Percentiles rank a stretch among this genome's conserved stretches.
Evolutionary conservation across 2,113 vertebrate species (phyloP).

Genomic region (Calidris pugnax): DNA sequence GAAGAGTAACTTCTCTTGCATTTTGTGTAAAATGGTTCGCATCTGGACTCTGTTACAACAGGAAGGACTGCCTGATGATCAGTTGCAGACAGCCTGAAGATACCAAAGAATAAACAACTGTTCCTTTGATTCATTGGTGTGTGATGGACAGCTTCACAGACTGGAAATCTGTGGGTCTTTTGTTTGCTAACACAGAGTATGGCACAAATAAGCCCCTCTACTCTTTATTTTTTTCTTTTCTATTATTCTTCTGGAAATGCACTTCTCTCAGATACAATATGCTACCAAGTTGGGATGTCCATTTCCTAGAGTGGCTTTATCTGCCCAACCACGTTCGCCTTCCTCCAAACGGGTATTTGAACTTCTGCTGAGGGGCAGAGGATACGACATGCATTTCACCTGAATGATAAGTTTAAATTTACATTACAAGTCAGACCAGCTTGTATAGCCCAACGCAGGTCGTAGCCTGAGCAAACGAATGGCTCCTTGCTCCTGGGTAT

Average conservation of each 20-base stretch:
- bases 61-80: not conserved
- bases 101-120: not conserved
- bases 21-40: not conserved
- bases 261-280: not conserved
- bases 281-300: not conserved
- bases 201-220: not conserved
- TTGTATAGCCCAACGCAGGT: fast-evolving
- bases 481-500: not conserved
- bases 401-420: not conserved
- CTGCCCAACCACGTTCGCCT: not conserved
- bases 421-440: not conserved
- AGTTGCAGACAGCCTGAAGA: not conserved
- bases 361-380: not conserved
- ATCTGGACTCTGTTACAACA: not conserved
- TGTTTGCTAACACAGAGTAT: not conserved
- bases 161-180: not conserved
- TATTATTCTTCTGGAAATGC: not conserved
- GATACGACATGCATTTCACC: not conserved
- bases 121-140: not conserved
- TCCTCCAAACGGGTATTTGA: not conserved
- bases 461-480: fast-evolving
- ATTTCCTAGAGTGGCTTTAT: not conserved
- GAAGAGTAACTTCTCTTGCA: not conserved
- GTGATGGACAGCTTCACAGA: not conserved
- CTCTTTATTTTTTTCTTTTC: not conserved